Evolutionary conservation across 2,797 vertebrate genomes (phyloP).

Genomic region (Epinephelus coioides): DNA sequence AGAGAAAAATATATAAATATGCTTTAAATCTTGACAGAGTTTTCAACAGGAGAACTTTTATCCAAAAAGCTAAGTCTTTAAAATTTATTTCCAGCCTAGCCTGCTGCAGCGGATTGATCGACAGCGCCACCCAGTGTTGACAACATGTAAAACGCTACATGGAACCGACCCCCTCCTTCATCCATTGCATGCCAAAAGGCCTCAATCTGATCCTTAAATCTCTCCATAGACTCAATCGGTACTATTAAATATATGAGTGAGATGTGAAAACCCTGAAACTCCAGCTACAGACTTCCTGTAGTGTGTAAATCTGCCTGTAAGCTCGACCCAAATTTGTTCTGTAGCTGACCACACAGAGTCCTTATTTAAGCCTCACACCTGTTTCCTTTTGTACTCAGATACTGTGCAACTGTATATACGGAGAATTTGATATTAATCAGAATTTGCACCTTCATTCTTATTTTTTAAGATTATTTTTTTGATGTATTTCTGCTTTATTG

Average conservation of each 20-base stretch:
- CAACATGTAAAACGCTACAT: slow-evolving; percentile 67
- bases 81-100: slow-evolving; percentile 19
- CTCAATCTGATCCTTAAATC: slow-evolving; percentile 57
- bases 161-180: slow-evolving; percentile 29
- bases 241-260: slow-evolving; percentile 56
- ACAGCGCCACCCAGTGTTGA: slow-evolving; percentile 64
- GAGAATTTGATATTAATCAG: slow-evolving; percentile 76
- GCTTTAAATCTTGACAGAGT: slow-evolving; percentile 25
- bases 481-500: slow-evolving; percentile 70
- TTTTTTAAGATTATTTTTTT: slow-evolving; percentile 70
- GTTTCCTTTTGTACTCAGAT: slow-evolving; percentile 75
- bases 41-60: slow-evolving; percentile 19
- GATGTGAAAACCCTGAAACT: slow-evolving; percentile 64
- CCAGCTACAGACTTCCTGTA: slow-evolving; percentile 54
- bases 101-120: slow-evolving; percentile 55
- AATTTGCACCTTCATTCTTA: slow-evolving; percentile 78
- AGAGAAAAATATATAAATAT: slow-evolving; percentile 19
- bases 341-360: slow-evolving; percentile 43
- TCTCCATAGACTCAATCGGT: slow-evolving; percentile 64
- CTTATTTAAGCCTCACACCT: slow-evolving; percentile 68
- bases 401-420: slow-evolving; percentile 80
- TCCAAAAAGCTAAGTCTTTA: slow-evolving; percentile 33
- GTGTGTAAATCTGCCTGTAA: slow-evolving; percentile 50
- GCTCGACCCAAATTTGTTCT: slow-evolving; percentile 39
- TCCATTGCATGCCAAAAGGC: slow-evolving; percentile 67